Base-by-base conservation (phyloP, 1,140 invertebrate species). In the Myzus persicae region DNA sequence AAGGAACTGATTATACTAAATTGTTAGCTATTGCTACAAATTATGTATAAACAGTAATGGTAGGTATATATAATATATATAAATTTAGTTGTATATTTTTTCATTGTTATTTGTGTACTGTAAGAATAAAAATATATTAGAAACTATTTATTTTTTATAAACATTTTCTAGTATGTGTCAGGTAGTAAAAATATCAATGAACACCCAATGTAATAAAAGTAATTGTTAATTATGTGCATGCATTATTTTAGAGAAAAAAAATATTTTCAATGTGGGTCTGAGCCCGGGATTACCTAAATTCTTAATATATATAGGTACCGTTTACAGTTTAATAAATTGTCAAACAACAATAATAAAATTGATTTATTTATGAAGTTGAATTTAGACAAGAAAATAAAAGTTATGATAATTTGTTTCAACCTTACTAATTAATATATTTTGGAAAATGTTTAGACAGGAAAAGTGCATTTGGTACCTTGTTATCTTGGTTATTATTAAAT, bases 1-100 rank as follows among this genome's bases (percentile, higher is more conserved):
- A 99, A 96, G 97, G 97, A 87, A 97, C 97, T 24, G 98, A 99
- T 95, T 99, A 99, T 95, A 98, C 98, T 1, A 99, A 99, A 96
- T 95, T 99, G 67, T 95, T 99, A 94, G 97, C 98, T 24, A 98
- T 99, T 94, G 98, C 99, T 46, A 97, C 98, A 84, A 97, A 96
- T 96, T 99, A 99, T 97, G 97, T 99, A 93, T 99, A 96, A 96
- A 93, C 48, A 26, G 4, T 88, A 90, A 6, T 93, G 26, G 1
- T 76, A 76, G 18, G 31, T 76, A n/a, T 76, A 76, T 93, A 44
- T 85, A n/a, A 44, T 93, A 42, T 85, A 5, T 85, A 36, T 67
- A 89, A 44, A 40, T 31, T 51, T 48, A 51, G 31, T 93, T 81
- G 46, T 92, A 38, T 67, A 67, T 91, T 91, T 91, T 42, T 92